Evolutionary conservation across 2,113 vertebrate species (phyloP), one percentile per base, ranked within the genome.

Genomic region (Cyanoliseus patagonus): DNA sequence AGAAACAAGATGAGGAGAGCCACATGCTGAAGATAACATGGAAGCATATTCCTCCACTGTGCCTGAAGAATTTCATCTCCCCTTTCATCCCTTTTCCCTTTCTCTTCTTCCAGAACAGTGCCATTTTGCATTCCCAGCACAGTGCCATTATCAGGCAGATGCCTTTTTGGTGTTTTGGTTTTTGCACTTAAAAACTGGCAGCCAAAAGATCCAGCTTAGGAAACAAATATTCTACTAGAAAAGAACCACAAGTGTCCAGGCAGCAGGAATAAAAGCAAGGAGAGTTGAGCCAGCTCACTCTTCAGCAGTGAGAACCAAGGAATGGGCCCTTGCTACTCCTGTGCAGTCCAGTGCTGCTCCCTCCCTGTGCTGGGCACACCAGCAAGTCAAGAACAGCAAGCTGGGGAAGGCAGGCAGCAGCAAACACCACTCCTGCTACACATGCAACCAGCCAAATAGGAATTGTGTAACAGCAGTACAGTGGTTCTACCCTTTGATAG

Each of bases 361-460:
- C 25, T 70, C 33, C 39, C 55, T 23, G 42, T 0, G 44, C 12
- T 10, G 33, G 27, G 35, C 47, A 69, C 39, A 44, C 42, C 20
- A n/a, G 63, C 12, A 52, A 14, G 64, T 17, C 2, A 3, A 41
- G 79, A 83, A 62, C 19, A 91, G 55, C 68, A 86, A 68, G 49
- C 41, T 61, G 46, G 42, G 31, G n/a, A 68, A 51, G 78, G 35
- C 39, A 16, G 44, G 19, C 4, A 19, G 52, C 0, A 69, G 31
- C 57, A 35, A 75, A 83, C 4, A 2, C 10, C 24, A 3, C 61
- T 55, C 61, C 41, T 59, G 78, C 75, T n/a, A 28, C 14, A n/a
- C 42, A 17, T 0, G 1, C 41, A 62, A 1, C 46, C 1, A 8
- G 37, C 6, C 27, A 23, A 33, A 49, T 37, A 14, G 6, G 28